Base-by-base conservation (phyloP, 2,113 vertebrate species). In the Pimephales promelas region DNA sequence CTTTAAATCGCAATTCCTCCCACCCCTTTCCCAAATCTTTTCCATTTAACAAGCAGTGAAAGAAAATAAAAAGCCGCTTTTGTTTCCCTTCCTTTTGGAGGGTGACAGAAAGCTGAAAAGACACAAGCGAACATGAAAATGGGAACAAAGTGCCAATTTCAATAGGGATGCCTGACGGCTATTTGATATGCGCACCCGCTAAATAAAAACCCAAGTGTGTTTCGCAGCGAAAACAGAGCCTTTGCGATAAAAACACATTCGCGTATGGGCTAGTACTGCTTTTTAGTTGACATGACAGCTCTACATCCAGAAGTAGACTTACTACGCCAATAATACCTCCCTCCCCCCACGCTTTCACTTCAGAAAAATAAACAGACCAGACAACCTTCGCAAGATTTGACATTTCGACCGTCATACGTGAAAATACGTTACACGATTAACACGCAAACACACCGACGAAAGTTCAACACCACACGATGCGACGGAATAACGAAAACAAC, bases 11-110 rank as follows among this genome's bases (percentile, higher is more conserved):
- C 93, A 92, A 93, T 94, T 94, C 95, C 94, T 93, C 90, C 94
- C 94, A 93, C 93, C 95, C 95, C 93, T 95, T 94, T 95, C 93
- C 95, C 64, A 96, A 95, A 95, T 94, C 95, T 93, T 92, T 94
- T 93, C 95, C 94, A 96, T 96, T 96, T 96, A 95, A 94, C 95
- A 93, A 94, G 94, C 95, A 91, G 90, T 95, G 95, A 95, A 96
- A 94, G 96, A 95, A 95, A 95, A 95, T 95, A 94, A 93, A 93
- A 94, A 88, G 93, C 90, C 92, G 93, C 96, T 97, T 97, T 98
- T 98, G 97, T 98, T 94, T 95, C 93, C 92, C 20, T 94, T 93
- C 92, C 92, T 95, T 90, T 92, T 79, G 91, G 90, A 92, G 94
- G 92, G 86, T 92, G 90, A 94, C 89, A 90, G 90, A 94, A 94